These are phyloP conservation scores for Pangasius mekongensis DNA, from an alignment of 2,797 vertebrate species.

Conservation along the genomic window DNA sequence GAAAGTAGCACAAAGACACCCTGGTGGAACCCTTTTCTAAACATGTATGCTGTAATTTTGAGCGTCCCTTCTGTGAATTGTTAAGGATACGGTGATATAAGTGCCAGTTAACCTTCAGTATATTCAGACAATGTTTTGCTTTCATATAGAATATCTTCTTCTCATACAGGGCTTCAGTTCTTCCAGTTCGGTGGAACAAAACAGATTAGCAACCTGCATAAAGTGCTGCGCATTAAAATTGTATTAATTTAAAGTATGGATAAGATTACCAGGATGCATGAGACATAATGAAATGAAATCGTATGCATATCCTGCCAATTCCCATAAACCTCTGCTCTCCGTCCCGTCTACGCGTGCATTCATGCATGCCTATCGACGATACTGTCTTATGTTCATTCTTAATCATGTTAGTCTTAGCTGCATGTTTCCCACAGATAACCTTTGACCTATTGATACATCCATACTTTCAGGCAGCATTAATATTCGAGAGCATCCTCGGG, in stretches of 20 bases:
- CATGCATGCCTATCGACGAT: constrained; percentile 63
- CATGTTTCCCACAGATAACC: constrained; percentile 75
- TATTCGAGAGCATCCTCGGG: constrained; percentile 73
- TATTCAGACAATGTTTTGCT: not conserved
- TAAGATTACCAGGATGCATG: not conserved
- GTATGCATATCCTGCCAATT: not conserved
- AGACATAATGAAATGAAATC: not conserved
- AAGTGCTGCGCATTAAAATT: not conserved
- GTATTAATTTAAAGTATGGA: not conserved
- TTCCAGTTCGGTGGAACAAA: not conserved
- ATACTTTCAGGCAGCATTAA: constrained; percentile 71
- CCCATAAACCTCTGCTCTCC: not conserved
- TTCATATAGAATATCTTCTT: not conserved
- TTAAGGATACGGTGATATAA: too few species aligned
- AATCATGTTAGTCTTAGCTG: constrained; percentile 75
- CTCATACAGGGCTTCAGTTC: not conserved
- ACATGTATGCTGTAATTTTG: not conserved
- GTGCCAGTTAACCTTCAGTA: not conserved
- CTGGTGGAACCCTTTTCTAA: not conserved
- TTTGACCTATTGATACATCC: constrained; percentile 74
- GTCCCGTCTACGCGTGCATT: constrained; percentile 43
- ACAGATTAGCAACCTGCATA: not conserved
- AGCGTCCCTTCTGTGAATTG: not conserved
- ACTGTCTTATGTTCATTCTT: constrained; percentile 63
- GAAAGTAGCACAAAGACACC: not conserved